Base-by-base conservation (phyloP, 2,797 vertebrate species). In the Pseudotriccus pelzelni region DNA sequence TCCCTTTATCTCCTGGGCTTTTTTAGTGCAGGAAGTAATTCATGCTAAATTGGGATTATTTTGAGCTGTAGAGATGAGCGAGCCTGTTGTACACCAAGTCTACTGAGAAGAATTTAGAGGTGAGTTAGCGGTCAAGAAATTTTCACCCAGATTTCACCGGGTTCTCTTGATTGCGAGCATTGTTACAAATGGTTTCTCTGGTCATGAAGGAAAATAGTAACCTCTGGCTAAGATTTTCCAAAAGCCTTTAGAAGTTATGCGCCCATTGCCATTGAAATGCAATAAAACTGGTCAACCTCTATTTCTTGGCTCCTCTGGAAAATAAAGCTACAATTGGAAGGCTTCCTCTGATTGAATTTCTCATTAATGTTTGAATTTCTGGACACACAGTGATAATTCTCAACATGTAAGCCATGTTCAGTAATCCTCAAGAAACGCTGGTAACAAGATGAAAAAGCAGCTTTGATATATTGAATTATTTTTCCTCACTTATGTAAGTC, bases 281-380 rank as follows among this genome's bases (percentile, higher is more conserved):
- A 63, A 86, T 55, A 62, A 58, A 92, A 89, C 23, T 47, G 53
- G 72, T 46, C 27, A 92, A 72, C 16, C 70, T 43, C 17, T 43
- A n/a, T 77, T 81, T 53, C 85, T 39, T 46, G 27, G 36, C 44
- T 64, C 24, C 72, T 64, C 79, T 75, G 62, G 39, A 91, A 78
- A 84, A 68, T 55, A 81, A 68, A 81, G 30, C 50, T 55, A 23
- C 36, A 59, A 28, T 14, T 43, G 37, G 13, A 49, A 2, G 4
- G 43, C 39, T 89, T 89, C 64, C n/a, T 75, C 43, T 30, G 72
- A 58, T 50, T 47, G 76, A 78, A 69, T 89, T 91, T 91, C 86
- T 95, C 82, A 88, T 86, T 81, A 91, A 72, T 58, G 62, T 53
- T 28, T 41, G 92, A 50, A 69, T 86, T 93, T 89, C 74, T 81